These are phyloP conservation scores for Ophonus ardosiacus DNA, from an alignment of 2,888 invertebrate genomes.

Conservation along the genomic window DNA sequence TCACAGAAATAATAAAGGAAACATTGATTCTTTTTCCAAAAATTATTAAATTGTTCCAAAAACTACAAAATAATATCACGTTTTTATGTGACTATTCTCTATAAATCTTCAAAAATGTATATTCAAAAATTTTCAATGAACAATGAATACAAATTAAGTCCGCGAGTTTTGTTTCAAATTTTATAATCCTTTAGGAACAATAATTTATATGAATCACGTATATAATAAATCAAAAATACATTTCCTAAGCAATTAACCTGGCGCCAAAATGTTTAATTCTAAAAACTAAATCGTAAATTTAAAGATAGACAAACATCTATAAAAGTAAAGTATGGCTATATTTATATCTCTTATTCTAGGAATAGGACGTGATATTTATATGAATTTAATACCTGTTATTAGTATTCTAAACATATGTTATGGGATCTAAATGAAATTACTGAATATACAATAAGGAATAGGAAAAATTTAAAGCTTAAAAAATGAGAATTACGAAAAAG, in stretches of 20 bases:
- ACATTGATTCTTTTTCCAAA: not conserved
- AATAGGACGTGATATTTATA: not conserved
- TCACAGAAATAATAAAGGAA: not conserved
- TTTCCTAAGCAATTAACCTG: not conserved
- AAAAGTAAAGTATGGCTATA: not conserved
- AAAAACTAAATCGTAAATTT: not conserved
- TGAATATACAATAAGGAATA: not conserved
- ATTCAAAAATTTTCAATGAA: not conserved
- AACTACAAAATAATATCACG: not conserved
- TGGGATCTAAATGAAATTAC: not conserved
- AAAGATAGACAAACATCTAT: not conserved
- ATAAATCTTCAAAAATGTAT: not conserved
- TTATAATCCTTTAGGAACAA: not conserved
- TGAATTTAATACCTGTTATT: not conserved
- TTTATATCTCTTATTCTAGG: not conserved
- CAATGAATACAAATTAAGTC: not conserved
- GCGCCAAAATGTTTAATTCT: not conserved
- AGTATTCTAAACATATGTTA: not conserved
- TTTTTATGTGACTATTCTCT: no score
- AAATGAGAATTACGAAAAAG: no score
- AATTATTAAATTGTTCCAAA: not conserved
- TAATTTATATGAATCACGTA: not conserved
- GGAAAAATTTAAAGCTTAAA: no score
- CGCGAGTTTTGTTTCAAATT: not conserved
- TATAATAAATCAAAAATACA: not conserved